These are phyloP conservation scores for Nymphalis io DNA, from an alignment of 1,140 invertebrate genomes.

Conservation along the genomic window DNA sequence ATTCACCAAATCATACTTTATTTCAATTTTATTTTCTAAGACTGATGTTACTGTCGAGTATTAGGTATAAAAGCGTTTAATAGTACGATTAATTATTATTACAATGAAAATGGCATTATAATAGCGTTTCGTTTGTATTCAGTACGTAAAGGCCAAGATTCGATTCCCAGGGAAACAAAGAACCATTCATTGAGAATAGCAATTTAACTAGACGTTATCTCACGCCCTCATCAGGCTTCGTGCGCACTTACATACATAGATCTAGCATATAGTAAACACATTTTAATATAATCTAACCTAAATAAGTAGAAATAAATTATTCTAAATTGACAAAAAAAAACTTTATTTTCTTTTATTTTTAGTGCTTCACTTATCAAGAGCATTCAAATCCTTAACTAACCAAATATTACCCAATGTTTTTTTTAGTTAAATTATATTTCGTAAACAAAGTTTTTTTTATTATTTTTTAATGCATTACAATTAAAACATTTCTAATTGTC, in stretches of 20 bases:
- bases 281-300: background rate
- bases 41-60: background rate
- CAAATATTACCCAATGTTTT: too few relatives aligned
- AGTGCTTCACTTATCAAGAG: too few relatives aligned
- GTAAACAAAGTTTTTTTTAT: too few relatives aligned
- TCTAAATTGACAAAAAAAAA: too few relatives aligned
- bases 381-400: too few relatives aligned
- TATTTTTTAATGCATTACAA: too few relatives aligned
- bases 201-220: constrained; percentile 17
- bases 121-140: constrained; percentile 7
- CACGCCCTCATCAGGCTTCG: constrained; percentile 14
- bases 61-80: background rate
- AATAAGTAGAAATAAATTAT: too few relatives aligned
- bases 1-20: too few relatives aligned
- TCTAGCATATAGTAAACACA: background rate
- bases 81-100: background rate
- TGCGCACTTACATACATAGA: background rate
- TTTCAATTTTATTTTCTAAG: background rate
- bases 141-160: constrained; percentile 13
- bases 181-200: constrained; percentile 27
- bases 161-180: constrained; percentile 31
- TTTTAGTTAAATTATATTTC: too few relatives aligned
- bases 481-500: too few relatives aligned
- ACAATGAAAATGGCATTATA: constrained; percentile 10
- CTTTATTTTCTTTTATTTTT: too few relatives aligned